phyloP scores from a whole-genome alignment of 2,888 invertebrate genomes.

The Hyles lineata region DNA sequence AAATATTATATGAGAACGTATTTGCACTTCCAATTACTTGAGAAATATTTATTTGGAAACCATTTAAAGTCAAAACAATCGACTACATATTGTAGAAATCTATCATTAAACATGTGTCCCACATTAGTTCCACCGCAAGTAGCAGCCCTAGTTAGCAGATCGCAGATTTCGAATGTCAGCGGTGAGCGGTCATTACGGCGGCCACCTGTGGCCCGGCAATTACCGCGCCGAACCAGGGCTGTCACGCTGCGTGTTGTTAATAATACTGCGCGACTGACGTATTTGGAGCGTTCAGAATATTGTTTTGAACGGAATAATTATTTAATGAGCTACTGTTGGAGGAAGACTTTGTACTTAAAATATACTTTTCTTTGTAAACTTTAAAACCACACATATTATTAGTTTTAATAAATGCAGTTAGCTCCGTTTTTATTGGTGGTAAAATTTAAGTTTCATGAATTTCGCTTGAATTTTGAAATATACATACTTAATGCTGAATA shows the following conservation, averaged over 20 bases:
- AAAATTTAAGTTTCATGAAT: no score
- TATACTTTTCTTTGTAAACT: no score
- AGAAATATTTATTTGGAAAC: background rate
- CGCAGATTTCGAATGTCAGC: slow-evolving; percentile 21
- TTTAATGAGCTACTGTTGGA: background rate
- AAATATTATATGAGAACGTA: no score
- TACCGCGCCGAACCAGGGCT: slow-evolving; percentile 32
- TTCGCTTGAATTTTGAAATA: no score
- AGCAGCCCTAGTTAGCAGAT: slow-evolving; percentile 7
- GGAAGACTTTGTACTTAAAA: background rate
- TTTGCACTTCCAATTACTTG: no score
- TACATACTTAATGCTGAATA: no score
- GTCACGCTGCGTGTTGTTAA: background rate
- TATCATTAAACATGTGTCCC: no score
- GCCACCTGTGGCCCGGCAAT: slow-evolving; percentile 39
- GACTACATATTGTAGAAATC: no score
- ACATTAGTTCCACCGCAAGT: background rate
- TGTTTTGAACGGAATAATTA: background rate
- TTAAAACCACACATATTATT: no score
- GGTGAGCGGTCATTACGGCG: slow-evolving; percentile 32
- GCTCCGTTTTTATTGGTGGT: no score
- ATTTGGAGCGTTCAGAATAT: background rate
- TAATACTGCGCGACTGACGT: background rate
- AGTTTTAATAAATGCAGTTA: no score
- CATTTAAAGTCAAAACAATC: background rate